These are phyloP conservation scores for Hypotaenidia okinawae DNA, from an alignment of 2,797 vertebrate genomes.

Conservation along the genomic window DNA sequence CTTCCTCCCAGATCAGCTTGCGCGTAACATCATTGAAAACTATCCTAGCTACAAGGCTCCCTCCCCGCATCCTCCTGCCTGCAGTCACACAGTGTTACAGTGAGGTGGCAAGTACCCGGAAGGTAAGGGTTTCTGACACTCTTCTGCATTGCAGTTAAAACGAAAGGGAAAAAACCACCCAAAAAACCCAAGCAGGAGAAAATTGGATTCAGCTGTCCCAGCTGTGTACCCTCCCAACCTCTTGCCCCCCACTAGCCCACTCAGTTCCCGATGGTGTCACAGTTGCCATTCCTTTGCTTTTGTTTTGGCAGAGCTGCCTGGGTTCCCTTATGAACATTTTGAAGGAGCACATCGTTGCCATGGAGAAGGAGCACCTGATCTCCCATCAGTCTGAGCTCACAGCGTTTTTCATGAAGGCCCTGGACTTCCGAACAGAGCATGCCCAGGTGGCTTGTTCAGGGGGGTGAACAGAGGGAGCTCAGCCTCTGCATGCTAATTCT, in stretches of 20 bases:
- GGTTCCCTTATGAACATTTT: slow-evolving; percentile 88
- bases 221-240: not conserved
- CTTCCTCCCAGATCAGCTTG: slow-evolving; percentile 81
- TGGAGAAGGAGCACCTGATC: slow-evolving; percentile 87
- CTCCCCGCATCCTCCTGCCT: slow-evolving; percentile 89
- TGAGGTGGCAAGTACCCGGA: slow-evolving; percentile 75
- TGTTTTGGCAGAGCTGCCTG: slow-evolving; percentile 79
- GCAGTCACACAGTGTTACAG: slow-evolving; percentile 83
- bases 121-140: slow-evolving; percentile 75
- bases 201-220: not conserved
- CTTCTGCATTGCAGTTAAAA: not conserved
- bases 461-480: not conserved
- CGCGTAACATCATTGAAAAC: slow-evolving; percentile 83
- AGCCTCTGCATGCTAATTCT: not conserved
- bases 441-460: slow-evolving; percentile 76
- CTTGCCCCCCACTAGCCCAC: not conserved
- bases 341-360: slow-evolving; percentile 86
- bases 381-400: slow-evolving; percentile 91
- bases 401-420: slow-evolving; percentile 87
- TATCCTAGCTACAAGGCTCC: slow-evolving; percentile 85
- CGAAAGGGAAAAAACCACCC: not conserved
- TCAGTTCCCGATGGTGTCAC: not conserved
- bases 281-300: slow-evolving; percentile 19
- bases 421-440: slow-evolving; percentile 89
- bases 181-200: not conserved